Evolutionary conservation across 2,888 invertebrate species (phyloP).

Genomic region (Leptopterna dolabrata): DNA sequence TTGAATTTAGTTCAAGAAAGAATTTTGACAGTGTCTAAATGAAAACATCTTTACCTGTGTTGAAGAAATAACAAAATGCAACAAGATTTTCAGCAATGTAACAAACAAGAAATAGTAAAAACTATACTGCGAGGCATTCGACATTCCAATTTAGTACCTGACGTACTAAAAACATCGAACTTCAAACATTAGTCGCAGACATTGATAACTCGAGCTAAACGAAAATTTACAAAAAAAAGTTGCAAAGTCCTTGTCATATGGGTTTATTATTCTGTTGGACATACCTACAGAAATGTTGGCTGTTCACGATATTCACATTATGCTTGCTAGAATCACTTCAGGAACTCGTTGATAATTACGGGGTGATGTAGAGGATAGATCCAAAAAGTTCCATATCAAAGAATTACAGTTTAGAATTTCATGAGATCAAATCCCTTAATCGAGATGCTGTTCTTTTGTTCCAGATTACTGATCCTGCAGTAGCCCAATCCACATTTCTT

Average conservation of each 20-base stretch:
- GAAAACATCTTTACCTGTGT: neutral
- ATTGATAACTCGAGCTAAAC: neutral
- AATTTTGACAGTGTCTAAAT: neutral
- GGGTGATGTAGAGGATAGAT: no score
- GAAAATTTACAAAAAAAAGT: neutral
- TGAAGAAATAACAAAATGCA: neutral
- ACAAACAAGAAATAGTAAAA: neutral
- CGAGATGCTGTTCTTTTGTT: neutral
- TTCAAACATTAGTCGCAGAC: neutral
- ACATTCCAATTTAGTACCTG: neutral
- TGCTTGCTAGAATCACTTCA: no score
- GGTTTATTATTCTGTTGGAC: no score
- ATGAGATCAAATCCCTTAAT: neutral
- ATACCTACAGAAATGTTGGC: no score
- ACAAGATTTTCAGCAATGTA: neutral
- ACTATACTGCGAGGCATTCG: neutral
- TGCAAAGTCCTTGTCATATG: no score
- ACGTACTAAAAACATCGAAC: neutral
- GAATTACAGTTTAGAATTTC: no score
- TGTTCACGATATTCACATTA: no score
- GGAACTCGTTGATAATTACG: no score
- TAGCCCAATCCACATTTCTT: constrained; percentile 58
- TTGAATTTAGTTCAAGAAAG: neutral
- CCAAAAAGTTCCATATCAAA: no score
- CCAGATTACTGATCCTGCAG: neutral